Conservation (phyloP, 1,140 invertebrate genomes). For the Leptinotarsa defecta region DNA sequence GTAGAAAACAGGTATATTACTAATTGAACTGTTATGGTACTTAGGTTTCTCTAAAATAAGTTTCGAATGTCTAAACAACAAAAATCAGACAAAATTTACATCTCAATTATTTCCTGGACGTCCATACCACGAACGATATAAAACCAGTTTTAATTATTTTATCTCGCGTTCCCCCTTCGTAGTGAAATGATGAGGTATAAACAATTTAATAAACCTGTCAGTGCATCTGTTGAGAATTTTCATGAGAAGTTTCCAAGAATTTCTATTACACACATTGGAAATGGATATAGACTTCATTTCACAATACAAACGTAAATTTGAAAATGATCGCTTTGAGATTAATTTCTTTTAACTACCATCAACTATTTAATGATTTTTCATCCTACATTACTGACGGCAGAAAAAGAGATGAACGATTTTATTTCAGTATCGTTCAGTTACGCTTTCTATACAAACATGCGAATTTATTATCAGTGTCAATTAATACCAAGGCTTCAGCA, state of each 20-base stretch:
- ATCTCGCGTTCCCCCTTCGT: not conserved
- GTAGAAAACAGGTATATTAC: not conserved
- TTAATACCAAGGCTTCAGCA: too few relatives aligned
- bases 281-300: not conserved
- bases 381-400: too few relatives aligned
- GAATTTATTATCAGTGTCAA: too few relatives aligned
- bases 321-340: not conserved
- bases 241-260: not conserved
- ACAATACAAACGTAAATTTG: not conserved
- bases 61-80: slow-evolving; percentile 5
- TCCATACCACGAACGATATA: not conserved
- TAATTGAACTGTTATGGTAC: not conserved
- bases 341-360: too few relatives aligned
- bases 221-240: not conserved
- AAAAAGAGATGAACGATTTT: too few relatives aligned
- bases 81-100: slow-evolving; percentile 1
- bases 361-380: too few relatives aligned
- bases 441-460: too few relatives aligned
- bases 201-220: not conserved
- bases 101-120: slow-evolving; percentile 2
- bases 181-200: not conserved
- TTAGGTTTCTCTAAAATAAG: not conserved
- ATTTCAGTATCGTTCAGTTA: too few relatives aligned
- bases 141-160: slow-evolving; percentile 3
- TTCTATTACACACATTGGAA: not conserved